A percentile compares a stretch with the other conserved stretches of the same genome.
phyloP scores from a whole-genome alignment of 1,140 invertebrate species.

The Gryon sp. region DNA sequence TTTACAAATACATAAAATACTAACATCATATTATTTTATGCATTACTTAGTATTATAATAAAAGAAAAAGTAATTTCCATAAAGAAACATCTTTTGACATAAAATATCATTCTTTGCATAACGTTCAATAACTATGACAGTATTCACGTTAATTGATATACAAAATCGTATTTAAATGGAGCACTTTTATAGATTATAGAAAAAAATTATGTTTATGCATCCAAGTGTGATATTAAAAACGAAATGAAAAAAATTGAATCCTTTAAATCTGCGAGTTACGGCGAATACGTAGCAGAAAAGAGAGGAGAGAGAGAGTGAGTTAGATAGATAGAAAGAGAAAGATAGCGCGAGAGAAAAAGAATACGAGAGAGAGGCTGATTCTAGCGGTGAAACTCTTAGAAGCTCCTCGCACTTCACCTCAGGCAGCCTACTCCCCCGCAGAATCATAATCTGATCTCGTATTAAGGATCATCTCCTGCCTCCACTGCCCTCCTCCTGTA shows the following conservation, averaged over 20 bases:
- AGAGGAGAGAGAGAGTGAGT: no score
- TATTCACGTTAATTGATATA: constrained; percentile 41
- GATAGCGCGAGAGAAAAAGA: no score
- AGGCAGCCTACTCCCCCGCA: constrained; percentile 70
- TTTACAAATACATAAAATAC: constrained; percentile 11
- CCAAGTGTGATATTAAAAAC: constrained; percentile 49
- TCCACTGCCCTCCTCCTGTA: constrained; percentile 51
- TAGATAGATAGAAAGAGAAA: no score
- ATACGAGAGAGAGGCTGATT: constrained; percentile 52
- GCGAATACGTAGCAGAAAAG: constrained; percentile 63
- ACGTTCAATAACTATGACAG: neutral
- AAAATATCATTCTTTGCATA: constrained; percentile 21
- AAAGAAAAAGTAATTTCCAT: no score
- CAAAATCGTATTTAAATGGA: constrained; percentile 25
- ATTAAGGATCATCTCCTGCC: constrained; percentile 74
- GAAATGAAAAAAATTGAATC: constrained; percentile 51
- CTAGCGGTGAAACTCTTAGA: constrained; percentile 61
- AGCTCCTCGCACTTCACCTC: constrained; percentile 57
- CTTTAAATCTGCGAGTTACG: constrained; percentile 68
- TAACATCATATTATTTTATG: constrained; percentile 26
- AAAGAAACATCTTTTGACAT: constrained; percentile 13
- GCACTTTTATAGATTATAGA: constrained; percentile 36
- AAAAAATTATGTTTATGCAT: constrained; percentile 46
- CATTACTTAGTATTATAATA: constrained; percentile 20
- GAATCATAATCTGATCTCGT: constrained; percentile 79